Percentiles rank a stretch among this genome's conserved stretches.
Evolutionary conservation across 2,888 invertebrate species (phyloP).

Genomic region (Nasonia oneida): DNA sequence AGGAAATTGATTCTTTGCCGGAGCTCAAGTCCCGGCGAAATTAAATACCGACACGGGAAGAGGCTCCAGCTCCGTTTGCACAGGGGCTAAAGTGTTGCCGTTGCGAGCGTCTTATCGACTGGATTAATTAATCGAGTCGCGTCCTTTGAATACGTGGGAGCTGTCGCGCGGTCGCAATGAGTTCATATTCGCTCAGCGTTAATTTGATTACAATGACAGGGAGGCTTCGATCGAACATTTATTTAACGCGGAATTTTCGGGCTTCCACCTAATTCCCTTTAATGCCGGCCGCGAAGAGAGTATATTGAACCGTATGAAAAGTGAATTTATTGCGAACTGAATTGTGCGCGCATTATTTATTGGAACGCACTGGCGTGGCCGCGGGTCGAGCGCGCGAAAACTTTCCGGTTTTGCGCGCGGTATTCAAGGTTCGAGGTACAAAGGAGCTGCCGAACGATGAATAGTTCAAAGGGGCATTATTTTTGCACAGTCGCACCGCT

Average conservation of each 20-base stretch:
- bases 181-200: background rate
- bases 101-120: background rate
- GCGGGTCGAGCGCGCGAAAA: background rate
- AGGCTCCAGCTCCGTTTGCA: too few relatives aligned
- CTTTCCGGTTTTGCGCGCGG: constrained; percentile 9
- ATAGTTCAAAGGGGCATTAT: constrained; percentile 17
- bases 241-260: constrained; percentile 18
- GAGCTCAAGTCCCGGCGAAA: constrained; percentile 40
- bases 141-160: background rate
- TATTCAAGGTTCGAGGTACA: background rate
- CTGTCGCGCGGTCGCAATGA: background rate
- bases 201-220: constrained; percentile 17
- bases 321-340: constrained; percentile 45
- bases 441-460: background rate
- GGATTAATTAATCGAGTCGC: too few relatives aligned
- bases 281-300: constrained; percentile 36
- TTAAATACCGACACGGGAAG: constrained; percentile 31
- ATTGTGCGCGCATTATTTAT: constrained; percentile 30
- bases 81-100: too few relatives aligned
- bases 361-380: background rate
- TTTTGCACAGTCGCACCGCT: background rate
- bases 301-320: constrained; percentile 46
- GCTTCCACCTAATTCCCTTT: constrained; percentile 46
- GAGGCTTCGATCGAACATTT: background rate
- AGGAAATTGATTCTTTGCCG: constrained; percentile 57